phyloP scores from a whole-genome alignment of 2,888 invertebrate genomes.

The Sericinus montela region DNA sequence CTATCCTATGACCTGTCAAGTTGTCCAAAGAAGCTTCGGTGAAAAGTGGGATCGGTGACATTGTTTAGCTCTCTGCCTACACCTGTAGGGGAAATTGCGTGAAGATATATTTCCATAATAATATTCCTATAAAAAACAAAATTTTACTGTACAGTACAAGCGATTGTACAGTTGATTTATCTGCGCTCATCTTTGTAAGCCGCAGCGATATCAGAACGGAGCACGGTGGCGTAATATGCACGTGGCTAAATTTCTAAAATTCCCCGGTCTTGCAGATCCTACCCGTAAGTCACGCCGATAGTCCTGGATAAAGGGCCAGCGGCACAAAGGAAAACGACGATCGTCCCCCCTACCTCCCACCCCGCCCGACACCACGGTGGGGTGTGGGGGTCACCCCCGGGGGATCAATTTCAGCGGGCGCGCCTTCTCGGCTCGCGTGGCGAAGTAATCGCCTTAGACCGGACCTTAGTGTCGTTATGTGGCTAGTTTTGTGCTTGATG shows the following conservation, averaged over 20 bases:
- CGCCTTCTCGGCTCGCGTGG: conserved; percentile 48
- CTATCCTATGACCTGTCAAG: too few species aligned
- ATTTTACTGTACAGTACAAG: conserved; percentile 24
- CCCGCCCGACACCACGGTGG: conserved; percentile 17
- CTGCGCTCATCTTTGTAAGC: conserved; percentile 1
- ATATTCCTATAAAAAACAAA: too few species aligned
- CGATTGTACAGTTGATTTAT: conserved; percentile 10
- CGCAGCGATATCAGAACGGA: background rate
- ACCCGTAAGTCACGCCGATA: conserved; percentile 32
- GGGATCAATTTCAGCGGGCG: conserved; percentile 50
- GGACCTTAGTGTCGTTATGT: conserved; percentile 47
- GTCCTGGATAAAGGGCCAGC: conserved; percentile 44
- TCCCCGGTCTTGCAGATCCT: conserved; percentile 22
- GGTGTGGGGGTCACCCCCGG: conserved; percentile 28
- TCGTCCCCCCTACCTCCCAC: conserved; percentile 22
- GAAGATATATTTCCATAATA: too few species aligned
- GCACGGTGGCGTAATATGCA: conserved; percentile 10
- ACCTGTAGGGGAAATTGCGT: too few species aligned
- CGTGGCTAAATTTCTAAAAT: conserved; percentile 20
- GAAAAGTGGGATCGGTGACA: too few species aligned
- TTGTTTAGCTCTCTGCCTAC: too few species aligned
- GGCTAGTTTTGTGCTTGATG: conserved; percentile 34
- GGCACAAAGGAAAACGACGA: conserved; percentile 39
- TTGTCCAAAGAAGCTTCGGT: too few species aligned
- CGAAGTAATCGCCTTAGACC: conserved; percentile 54